These are phyloP conservation scores for Uropetala carovei DNA, from an alignment of 2,888 invertebrate species.

Conservation along the genomic window DNA sequence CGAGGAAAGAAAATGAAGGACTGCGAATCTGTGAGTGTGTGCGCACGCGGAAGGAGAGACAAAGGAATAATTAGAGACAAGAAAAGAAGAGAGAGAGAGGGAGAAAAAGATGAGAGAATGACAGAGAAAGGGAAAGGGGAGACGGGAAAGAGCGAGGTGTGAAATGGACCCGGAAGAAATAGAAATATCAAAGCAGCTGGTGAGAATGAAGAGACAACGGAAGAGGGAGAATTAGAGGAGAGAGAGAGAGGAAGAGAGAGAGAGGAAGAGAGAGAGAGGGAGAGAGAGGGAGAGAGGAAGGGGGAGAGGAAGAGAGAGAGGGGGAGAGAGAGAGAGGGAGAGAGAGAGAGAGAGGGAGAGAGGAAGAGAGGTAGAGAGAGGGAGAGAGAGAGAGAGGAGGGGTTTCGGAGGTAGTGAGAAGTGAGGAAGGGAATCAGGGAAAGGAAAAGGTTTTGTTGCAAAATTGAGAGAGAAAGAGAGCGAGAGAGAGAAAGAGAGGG, in stretches of 20 bases:
- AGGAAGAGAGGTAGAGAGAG: background rate
- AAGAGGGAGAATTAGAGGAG: background rate
- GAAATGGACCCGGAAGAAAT: conserved; percentile 10
- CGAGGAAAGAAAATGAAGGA: background rate
- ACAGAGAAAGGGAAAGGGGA: background rate
- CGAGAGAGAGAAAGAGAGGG: background rate
- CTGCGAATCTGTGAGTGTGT: background rate
- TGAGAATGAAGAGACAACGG: background rate
- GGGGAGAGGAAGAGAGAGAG: background rate
- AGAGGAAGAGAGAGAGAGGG: background rate
- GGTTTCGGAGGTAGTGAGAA: background rate
- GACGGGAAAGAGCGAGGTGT: background rate
- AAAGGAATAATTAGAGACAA: background rate
- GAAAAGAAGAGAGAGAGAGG: background rate
- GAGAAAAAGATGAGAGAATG: background rate
- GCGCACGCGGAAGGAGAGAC: background rate
- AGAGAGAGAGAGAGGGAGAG: background rate
- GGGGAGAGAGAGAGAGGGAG: background rate
- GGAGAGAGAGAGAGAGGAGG: background rate
- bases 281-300: background rate
- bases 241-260: no score
- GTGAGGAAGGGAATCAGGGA: background rate
- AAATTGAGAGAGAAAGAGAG: background rate
- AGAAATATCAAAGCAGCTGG: background rate
- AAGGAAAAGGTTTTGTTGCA: background rate